Conservation (phyloP, 2,113 vertebrate genomes). For the Atherinomorus stipes region DNA sequence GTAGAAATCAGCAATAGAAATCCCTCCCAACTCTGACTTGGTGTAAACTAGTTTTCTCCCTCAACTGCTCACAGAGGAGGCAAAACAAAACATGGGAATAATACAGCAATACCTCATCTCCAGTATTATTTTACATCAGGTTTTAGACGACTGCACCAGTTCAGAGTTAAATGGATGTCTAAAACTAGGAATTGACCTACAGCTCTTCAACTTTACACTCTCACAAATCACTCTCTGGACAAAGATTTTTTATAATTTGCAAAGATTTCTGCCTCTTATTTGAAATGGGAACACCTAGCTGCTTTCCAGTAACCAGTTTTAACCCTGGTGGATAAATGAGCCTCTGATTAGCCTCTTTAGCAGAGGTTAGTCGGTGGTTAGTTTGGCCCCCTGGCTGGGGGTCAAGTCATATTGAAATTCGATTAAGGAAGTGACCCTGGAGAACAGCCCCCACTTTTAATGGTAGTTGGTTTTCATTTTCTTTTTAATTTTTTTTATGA, state of each 20-base stretch:
- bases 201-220: conserved; percentile 9
- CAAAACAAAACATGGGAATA: neutral
- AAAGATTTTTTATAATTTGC: conserved; percentile 18
- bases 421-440: conserved; percentile 86
- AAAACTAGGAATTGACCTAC: conserved; percentile 38
- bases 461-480: conserved; percentile 88
- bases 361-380: conserved; percentile 72
- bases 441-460: conserved; percentile 85
- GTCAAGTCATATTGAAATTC: conserved; percentile 88
- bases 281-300: conserved; percentile 16
- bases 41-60: neutral
- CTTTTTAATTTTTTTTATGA: conserved; percentile 39
- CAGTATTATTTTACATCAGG: neutral
- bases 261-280: conserved; percentile 55
- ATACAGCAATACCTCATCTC: neutral
- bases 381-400: conserved; percentile 68
- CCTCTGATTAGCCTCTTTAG: conserved; percentile 73
- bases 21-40: neutral
- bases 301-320: conserved; percentile 44
- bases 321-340: conserved; percentile 38
- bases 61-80: neutral
- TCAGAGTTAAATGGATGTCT: conserved; percentile 11
- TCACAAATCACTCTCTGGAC: conserved; percentile 3
- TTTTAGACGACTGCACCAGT: conserved; percentile 14
- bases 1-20: neutral